Evolutionary conservation across 2,888 invertebrate species (phyloP).

Genomic region (Choreutis nemorana): DNA sequence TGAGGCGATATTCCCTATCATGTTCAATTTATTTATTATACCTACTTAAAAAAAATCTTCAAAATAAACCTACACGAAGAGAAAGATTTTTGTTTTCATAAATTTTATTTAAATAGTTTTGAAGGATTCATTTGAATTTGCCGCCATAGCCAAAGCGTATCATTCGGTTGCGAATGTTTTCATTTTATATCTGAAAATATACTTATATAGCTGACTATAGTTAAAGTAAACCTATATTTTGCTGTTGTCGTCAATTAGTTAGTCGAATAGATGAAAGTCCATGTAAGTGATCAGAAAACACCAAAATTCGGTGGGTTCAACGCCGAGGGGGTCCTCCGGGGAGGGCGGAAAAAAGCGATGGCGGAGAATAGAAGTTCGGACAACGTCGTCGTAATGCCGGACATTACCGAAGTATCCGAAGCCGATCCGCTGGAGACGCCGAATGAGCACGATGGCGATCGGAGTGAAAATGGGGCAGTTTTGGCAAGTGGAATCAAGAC

Average conservation of each 20-base stretch:
- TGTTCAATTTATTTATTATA: neutral
- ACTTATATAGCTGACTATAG: too few relatives aligned
- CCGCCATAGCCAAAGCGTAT: conserved; percentile 31
- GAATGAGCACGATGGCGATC: conserved; percentile 68
- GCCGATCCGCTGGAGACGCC: conserved; percentile 68
- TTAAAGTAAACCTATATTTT: too few relatives aligned
- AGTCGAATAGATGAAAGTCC: conserved; percentile 12
- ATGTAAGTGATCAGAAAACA: conserved; percentile 13
- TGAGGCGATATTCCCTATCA: neutral
- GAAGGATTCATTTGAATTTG: conserved; percentile 23
- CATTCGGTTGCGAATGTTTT: conserved; percentile 29
- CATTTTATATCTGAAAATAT: too few relatives aligned
- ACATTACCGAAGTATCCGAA: conserved; percentile 72
- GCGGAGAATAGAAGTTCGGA: conserved; percentile 64
- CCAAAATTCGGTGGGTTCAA: conserved; percentile 23
- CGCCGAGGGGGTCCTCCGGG: conserved; percentile 24
- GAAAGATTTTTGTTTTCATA: conserved; percentile 1
- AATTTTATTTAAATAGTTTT: conserved; percentile 5
- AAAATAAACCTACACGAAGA: neutral
- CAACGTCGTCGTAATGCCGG: conserved; percentile 74
- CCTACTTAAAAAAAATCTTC: neutral
- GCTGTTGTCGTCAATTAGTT: too few relatives aligned
- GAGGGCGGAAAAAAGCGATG: conserved; percentile 42
- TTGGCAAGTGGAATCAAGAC: conserved; percentile 34
- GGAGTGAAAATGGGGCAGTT: conserved; percentile 50